Percentiles rank a stretch among this genome's conserved stretches.
These are phyloP conservation scores for Antedon mediterranea DNA, from an alignment of 53 echinoderm and acorn worm species.

Conservation along the genomic window DNA sequence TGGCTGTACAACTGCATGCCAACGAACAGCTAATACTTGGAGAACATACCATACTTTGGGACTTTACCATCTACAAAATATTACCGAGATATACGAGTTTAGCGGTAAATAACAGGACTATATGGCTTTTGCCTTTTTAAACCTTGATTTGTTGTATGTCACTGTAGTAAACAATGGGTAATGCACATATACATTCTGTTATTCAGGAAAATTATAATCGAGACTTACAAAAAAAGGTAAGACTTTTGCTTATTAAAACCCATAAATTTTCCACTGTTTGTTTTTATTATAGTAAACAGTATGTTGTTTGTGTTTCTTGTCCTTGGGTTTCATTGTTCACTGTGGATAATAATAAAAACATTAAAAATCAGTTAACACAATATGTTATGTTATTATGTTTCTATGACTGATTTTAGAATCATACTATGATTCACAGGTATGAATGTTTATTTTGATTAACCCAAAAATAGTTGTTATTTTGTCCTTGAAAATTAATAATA, in stretches of 20 bases:
- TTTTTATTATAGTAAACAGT: too few species aligned
- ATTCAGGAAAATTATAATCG: slow-evolving; percentile 99
- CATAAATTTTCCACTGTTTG: too few species aligned
- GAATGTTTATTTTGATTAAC: too few species aligned
- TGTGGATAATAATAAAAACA: too few species aligned
- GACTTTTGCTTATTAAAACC: neutral
- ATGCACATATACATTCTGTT: slow-evolving; percentile 97
- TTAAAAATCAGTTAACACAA: too few species aligned
- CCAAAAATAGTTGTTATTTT: too few species aligned
- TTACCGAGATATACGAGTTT: neutral
- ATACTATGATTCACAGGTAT: too few species aligned
- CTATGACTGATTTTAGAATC: too few species aligned
- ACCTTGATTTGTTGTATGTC: neutral
- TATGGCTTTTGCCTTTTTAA: neutral
- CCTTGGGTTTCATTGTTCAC: too few species aligned
- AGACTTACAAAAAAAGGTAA: slow-evolving; percentile 77
- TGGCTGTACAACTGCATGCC: neutral
- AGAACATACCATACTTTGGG: neutral
- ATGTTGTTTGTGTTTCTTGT: too few species aligned
- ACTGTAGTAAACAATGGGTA: slow-evolving; percentile 62
- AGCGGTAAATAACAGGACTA: neutral
- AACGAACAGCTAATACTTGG: neutral
- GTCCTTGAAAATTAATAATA: too few species aligned
- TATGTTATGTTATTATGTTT: too few species aligned
- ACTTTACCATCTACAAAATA: neutral